phyloP scores from a whole-genome alignment of 2,113 vertebrate species.

The Chiloscyllium plagiosum region DNA sequence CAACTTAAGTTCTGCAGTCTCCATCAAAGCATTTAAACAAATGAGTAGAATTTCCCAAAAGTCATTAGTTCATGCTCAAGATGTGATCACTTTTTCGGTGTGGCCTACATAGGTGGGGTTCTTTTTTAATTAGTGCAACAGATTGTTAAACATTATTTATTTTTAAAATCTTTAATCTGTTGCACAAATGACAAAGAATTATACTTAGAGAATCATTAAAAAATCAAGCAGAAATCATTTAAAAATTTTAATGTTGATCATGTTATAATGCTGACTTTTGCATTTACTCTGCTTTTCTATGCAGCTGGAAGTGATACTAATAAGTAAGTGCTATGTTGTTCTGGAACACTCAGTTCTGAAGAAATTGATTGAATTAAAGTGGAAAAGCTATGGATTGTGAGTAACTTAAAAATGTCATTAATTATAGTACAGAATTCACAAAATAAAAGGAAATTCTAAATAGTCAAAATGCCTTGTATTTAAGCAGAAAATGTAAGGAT shows the following conservation, averaged over 20 bases:
- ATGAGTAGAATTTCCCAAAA: neutral
- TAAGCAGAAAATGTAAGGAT: neutral
- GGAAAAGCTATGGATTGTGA: slow-evolving; percentile 59
- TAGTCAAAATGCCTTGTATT: neutral
- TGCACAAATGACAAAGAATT: neutral
- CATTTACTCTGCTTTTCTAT: slow-evolving; percentile 12
- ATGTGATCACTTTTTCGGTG: neutral
- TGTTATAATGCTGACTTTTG: neutral
- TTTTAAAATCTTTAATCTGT: neutral
- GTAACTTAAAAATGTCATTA: neutral
- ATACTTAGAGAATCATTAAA: neutral
- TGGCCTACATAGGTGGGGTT: neutral
- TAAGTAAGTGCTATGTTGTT: slow-evolving; percentile 52
- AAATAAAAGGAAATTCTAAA: neutral
- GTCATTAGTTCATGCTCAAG: neutral
- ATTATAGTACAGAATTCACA: neutral
- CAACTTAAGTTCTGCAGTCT: neutral
- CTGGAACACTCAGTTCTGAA: slow-evolving; percentile 59
- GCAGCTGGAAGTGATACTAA: slow-evolving; percentile 56
- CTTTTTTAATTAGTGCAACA: neutral
- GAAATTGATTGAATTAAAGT: slow-evolving; percentile 59
- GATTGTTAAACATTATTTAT: neutral
- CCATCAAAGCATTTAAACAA: neutral
- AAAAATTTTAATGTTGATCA: neutral
- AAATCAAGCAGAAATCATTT: neutral